Evolutionary conservation across 2,888 invertebrate genomes (phyloP).

Genomic region (Platycheirus albimanus): DNA sequence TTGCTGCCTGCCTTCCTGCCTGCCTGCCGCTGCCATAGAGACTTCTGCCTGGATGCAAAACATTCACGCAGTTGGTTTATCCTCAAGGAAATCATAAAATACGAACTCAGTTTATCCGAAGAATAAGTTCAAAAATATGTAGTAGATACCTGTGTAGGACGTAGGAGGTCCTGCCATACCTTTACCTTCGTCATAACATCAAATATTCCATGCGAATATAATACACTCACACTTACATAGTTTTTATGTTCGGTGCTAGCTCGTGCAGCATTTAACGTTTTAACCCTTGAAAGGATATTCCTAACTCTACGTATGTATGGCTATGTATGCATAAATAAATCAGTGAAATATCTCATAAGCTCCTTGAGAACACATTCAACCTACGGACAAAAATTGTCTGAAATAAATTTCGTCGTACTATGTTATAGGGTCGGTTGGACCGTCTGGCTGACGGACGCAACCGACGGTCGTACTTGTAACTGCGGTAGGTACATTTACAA

Average conservation of each 20-base stretch:
- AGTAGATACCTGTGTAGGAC: background rate
- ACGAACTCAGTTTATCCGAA: slow-evolving; percentile 34
- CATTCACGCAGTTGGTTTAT: slow-evolving; percentile 48
- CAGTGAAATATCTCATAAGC: slow-evolving; percentile 60
- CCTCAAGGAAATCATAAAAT: slow-evolving; percentile 54
- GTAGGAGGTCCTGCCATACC: no score
- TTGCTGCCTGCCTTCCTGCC: slow-evolving; percentile 3
- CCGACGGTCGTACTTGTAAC: no score
- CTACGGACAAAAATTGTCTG: background rate
- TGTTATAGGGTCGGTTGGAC: no score
- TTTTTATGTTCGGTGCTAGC: background rate
- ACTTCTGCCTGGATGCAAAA: slow-evolving; percentile 30
- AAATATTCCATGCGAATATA: slow-evolving; percentile 39
- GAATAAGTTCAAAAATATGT: background rate
- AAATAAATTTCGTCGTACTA: slow-evolving; percentile 21
- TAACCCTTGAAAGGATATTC: slow-evolving; percentile 38
- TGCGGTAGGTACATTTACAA: no score
- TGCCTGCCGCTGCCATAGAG: background rate
- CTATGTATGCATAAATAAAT: slow-evolving; percentile 57
- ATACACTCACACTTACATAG: background rate
- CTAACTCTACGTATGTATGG: slow-evolving; percentile 8
- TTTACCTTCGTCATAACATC: slow-evolving; percentile 59
- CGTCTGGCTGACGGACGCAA: no score
- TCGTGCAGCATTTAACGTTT: slow-evolving; percentile 38
- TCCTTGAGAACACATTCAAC: slow-evolving; percentile 30